These are phyloP conservation scores for Zelleria hepariella DNA, from an alignment of 2,888 invertebrate species.

Conservation along the genomic window DNA sequence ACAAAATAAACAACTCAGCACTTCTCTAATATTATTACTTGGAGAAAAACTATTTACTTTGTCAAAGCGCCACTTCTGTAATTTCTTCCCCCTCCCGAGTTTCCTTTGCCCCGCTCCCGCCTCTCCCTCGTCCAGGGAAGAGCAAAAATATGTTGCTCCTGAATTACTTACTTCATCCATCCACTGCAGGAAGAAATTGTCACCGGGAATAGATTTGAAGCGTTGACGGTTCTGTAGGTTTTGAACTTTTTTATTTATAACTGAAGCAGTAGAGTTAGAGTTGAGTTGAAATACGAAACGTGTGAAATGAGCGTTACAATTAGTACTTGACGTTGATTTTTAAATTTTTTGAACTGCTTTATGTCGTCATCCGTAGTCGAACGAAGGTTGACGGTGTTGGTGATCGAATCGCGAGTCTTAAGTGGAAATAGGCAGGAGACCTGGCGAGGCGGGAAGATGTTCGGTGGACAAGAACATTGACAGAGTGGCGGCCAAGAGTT, in stretches of 20 bases:
- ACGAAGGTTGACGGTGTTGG: too few relatives aligned
- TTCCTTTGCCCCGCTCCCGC: background rate
- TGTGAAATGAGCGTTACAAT: too few relatives aligned
- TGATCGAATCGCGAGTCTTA: too few relatives aligned
- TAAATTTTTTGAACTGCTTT: too few relatives aligned
- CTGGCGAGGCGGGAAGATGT: too few relatives aligned
- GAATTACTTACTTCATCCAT: background rate
- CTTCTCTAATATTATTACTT: background rate
- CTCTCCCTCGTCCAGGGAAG: background rate
- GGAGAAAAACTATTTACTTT: background rate
- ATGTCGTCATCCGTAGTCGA: too few relatives aligned
- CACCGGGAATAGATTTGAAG: background rate
- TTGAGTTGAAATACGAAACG: background rate
- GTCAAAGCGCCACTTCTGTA: background rate
- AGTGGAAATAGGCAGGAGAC: too few relatives aligned
- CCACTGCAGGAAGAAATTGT: background rate
- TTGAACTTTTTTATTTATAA: background rate
- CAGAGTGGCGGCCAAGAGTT: too few relatives aligned
- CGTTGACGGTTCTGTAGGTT: background rate
- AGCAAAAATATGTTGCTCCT: constrained; percentile 1
- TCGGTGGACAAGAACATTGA: too few relatives aligned
- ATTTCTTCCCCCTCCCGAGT: background rate
- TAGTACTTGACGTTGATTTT: too few relatives aligned
- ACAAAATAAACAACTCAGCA: too few relatives aligned
- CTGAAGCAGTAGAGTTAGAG: background rate